These are phyloP conservation scores for Drosophila repletoides DNA, from an alignment of 1,140 invertebrate species.

Conservation along the genomic window DNA sequence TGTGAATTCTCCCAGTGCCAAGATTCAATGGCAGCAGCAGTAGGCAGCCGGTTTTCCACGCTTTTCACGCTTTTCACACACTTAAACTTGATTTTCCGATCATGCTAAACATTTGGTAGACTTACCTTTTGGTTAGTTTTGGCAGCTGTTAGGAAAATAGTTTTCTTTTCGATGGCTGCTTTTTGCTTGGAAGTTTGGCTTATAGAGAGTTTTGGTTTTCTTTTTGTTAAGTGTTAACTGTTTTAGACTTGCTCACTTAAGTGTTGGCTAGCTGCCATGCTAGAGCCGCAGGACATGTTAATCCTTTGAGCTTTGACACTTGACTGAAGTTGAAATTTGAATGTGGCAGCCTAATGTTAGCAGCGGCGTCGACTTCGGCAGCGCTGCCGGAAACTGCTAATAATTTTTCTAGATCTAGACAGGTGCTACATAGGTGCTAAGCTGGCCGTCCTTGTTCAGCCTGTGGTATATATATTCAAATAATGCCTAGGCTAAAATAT, in stretches of 20 bases:
- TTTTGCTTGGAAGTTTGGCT: no score
- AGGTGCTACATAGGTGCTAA: slow-evolving; percentile 53
- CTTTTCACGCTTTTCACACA: no score
- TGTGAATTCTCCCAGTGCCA: slow-evolving; percentile 83
- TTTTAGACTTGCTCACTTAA: slow-evolving; percentile 30
- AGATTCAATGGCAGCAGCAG: slow-evolving; percentile 52
- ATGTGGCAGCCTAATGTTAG: slow-evolving; percentile 72
- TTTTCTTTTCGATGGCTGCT: background rate
- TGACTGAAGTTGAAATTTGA: slow-evolving; percentile 80
- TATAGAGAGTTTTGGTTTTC: background rate
- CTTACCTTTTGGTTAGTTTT: slow-evolving; percentile 12
- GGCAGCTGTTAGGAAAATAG: background rate
- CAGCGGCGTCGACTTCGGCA: slow-evolving; percentile 22
- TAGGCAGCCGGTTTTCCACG: background rate
- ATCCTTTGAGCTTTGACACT: slow-evolving; percentile 81
- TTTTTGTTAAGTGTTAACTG: background rate
- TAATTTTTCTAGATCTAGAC: slow-evolving; percentile 66
- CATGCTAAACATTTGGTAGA: background rate
- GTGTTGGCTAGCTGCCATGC: slow-evolving; percentile 8
- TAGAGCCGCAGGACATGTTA: slow-evolving; percentile 74
- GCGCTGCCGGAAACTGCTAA: slow-evolving; percentile 52
- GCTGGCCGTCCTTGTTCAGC: slow-evolving; percentile 59
- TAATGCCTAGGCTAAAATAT: slow-evolving; percentile 35
- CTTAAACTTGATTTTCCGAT: background rate
- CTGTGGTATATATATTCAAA: slow-evolving; percentile 24